Conservation (phyloP, 2,797 vertebrate genomes). For the Brachyalestes nurse region DNA sequence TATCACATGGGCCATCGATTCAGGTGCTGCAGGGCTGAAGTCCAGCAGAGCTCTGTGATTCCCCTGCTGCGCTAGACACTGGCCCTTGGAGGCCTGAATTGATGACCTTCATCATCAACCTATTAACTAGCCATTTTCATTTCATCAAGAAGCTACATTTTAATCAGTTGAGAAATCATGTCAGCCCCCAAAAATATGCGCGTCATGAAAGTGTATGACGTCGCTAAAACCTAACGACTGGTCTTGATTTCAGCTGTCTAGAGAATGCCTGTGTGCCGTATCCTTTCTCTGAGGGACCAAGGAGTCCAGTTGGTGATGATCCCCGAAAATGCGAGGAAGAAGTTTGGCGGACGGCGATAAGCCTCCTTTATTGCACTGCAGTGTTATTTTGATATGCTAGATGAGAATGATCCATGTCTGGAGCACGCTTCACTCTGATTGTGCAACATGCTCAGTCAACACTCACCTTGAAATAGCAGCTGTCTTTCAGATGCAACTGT, state of each 20-base stretch:
- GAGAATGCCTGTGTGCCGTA: slow-evolving; percentile 1
- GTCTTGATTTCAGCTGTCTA: slow-evolving; percentile 1
- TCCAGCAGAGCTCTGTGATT: background rate
- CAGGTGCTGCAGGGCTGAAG: background rate
- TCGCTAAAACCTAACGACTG: slow-evolving; percentile 12
- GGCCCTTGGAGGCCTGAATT: background rate
- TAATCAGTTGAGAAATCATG: background rate
- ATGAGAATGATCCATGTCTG: slow-evolving; percentile 2
- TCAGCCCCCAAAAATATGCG: slow-evolving; percentile 25
- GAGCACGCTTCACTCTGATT: background rate
- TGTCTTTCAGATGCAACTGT: background rate
- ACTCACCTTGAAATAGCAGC: background rate
- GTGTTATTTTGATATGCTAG: slow-evolving; percentile 8
- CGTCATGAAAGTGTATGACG: slow-evolving; percentile 33
- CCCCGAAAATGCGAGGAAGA: slow-evolving; percentile 16
- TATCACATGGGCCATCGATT: background rate
- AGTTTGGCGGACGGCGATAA: background rate
- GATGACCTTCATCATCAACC: background rate
- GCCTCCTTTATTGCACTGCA: slow-evolving; percentile 18
- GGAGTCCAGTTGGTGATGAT: background rate
- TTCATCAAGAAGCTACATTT: background rate
- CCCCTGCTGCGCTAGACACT: background rate
- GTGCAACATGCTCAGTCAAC: background rate
- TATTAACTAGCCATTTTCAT: background rate
- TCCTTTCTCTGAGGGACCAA: background rate